Evolutionary conservation across 2,888 invertebrate genomes (phyloP).

Genomic region (Nephrotoma flavescens): DNA sequence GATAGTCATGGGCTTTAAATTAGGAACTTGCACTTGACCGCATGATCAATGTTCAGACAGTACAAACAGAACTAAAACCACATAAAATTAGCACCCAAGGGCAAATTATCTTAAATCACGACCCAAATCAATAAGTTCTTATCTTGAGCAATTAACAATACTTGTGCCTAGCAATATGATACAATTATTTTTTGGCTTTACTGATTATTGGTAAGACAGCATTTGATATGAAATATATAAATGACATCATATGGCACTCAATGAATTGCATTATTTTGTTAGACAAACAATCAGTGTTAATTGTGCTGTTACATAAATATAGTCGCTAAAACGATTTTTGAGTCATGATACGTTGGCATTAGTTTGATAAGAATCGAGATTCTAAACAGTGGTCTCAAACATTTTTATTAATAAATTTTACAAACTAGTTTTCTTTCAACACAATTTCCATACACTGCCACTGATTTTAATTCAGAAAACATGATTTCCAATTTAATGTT

Average conservation of each 20-base stretch:
- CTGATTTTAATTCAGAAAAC: not conserved
- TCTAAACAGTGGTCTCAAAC: not conserved
- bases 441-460: too few species aligned
- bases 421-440: not conserved
- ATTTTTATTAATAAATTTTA: not conserved
- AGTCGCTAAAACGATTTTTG: not conserved
- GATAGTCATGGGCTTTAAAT: not conserved
- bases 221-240: not conserved
- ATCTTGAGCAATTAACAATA: not conserved
- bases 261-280: not conserved
- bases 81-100: too few species aligned
- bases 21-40: not conserved
- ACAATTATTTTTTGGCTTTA: not conserved
- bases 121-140: not conserved
- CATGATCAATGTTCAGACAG: too few species aligned
- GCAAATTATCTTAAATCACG: not conserved
- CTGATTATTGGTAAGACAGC: not conserved
- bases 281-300: not conserved
- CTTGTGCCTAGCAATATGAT: not conserved
- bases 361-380: not conserved
- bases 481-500: not conserved
- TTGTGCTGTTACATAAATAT: not conserved
- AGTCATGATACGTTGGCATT: not conserved
- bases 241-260: not conserved
- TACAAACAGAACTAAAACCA: too few species aligned